A percentile compares a stretch with the other conserved stretches of the same genome.
These are phyloP conservation scores for Bombus difficillimus DNA, from an alignment of 1,140 invertebrate species.

Conservation along the genomic window DNA sequence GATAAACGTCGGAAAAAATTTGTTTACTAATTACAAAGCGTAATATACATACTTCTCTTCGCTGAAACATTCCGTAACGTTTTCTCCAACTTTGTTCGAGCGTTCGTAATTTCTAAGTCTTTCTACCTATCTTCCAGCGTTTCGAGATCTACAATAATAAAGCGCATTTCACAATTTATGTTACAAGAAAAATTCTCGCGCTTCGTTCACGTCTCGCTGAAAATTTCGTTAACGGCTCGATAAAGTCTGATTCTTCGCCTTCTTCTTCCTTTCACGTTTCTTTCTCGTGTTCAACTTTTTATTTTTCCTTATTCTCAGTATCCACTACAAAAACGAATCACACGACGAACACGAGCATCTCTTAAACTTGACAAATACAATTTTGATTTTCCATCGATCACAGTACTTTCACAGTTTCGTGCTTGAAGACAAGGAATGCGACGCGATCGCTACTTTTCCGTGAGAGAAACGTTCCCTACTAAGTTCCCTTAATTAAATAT, in stretches of 20 bases:
- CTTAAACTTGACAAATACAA: background rate
- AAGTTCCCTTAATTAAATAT: background rate
- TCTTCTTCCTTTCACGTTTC: too few species aligned
- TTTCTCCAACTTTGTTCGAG: background rate
- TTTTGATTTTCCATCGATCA: slow-evolving; percentile 43
- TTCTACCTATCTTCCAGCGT: background rate
- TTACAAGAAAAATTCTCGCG: background rate
- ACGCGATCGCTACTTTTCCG: background rate
- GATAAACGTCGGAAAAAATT: background rate
- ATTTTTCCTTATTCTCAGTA: background rate
- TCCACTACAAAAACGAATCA: background rate
- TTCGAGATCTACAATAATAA: background rate
- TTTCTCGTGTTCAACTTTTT: background rate
- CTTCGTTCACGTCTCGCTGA: background rate
- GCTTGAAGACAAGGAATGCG: background rate
- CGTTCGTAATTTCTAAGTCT: background rate
- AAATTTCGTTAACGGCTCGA: background rate
- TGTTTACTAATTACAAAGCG: slow-evolving; percentile 32
- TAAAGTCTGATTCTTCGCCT: background rate
- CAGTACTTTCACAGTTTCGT: slow-evolving; percentile 18
- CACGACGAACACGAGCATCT: background rate
- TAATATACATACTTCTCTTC: background rate
- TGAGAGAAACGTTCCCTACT: background rate
- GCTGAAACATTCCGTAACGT: background rate
- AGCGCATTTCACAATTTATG: background rate